Percentiles rank a stretch among this genome's conserved stretches.
Evolutionary conservation across 2,113 vertebrate genomes (phyloP).

Genomic region (Panurus biarmicus): DNA sequence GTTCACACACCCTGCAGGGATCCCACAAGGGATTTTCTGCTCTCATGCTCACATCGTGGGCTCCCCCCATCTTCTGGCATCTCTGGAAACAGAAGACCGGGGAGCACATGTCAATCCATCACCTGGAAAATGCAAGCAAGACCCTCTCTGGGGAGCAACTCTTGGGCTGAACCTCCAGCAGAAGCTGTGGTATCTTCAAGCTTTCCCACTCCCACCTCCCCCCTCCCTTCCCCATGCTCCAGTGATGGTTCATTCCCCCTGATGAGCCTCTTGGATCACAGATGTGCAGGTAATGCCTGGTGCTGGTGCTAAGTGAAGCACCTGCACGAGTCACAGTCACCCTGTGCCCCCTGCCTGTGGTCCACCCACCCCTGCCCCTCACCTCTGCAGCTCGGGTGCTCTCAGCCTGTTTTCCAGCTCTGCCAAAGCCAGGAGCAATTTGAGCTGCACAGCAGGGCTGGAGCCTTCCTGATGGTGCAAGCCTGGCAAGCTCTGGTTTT

Average conservation of each 20-base stretch:
- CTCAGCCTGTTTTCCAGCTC: not conserved
- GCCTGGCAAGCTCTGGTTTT: not conserved
- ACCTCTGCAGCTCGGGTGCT: not conserved
- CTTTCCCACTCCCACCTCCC: not conserved
- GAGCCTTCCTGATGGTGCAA: fast-evolving
- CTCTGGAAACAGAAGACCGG: not conserved
- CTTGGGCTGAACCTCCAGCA: not conserved
- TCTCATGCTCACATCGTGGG: fast-evolving
- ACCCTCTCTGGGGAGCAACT: not conserved
- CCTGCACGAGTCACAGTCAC: not conserved
- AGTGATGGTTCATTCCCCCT: not conserved
- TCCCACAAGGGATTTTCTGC: not conserved
- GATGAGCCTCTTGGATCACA: not conserved
- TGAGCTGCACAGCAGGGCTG: not conserved
- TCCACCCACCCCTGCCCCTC: not conserved
- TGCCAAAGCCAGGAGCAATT: not conserved
- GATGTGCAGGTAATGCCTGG: fast-evolving
- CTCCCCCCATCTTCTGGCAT: not conserved
- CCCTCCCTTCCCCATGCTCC: not conserved
- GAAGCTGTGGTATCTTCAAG: not conserved
- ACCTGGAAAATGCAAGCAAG: not conserved
- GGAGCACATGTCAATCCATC: not conserved
- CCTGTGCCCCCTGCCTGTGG: not conserved
- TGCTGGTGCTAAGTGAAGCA: not conserved
- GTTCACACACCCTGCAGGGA: not conserved